Percentiles rank a stretch among this genome's conserved stretches.
These are phyloP conservation scores for Podarcis muralis DNA, from an alignment of 2,113 vertebrate genomes.

Conservation along the genomic window DNA sequence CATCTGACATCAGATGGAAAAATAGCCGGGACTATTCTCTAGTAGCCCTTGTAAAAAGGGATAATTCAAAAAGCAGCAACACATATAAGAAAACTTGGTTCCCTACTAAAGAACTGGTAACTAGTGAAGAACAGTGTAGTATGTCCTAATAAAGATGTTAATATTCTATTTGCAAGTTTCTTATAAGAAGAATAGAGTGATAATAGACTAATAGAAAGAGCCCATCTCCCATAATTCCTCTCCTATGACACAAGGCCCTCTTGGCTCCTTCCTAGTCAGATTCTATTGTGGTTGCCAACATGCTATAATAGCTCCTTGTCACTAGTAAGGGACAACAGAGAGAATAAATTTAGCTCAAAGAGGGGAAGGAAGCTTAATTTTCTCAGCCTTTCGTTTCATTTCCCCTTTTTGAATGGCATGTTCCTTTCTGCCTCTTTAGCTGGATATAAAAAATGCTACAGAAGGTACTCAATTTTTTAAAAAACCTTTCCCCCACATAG, in stretches of 20 bases:
- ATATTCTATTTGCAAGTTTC: slow-evolving; percentile 4
- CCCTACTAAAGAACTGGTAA: not conserved
- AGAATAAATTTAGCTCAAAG: not conserved
- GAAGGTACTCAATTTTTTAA: slow-evolving; percentile 10
- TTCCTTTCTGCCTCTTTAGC: slow-evolving; percentile 39
- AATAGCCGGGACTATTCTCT: not conserved
- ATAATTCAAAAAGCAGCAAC: not conserved
- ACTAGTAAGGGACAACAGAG: not conserved
- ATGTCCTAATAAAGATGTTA: not conserved
- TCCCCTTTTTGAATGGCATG: slow-evolving; percentile 2
- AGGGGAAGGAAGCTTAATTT: not conserved
- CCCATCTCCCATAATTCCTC: not conserved
- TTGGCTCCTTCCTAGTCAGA: not conserved
- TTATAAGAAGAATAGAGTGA: slow-evolving; percentile 4
- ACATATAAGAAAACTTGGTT: not conserved
- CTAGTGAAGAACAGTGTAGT: not conserved
- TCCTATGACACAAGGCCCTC: not conserved
- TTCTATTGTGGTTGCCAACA: slow-evolving; percentile 14
- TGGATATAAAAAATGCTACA: slow-evolving; percentile 43
- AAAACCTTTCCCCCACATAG: slow-evolving; percentile 31
- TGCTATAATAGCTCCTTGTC: not conserved
- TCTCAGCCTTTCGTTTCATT: slow-evolving; percentile 24
- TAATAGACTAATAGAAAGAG: not conserved
- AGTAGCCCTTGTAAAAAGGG: not conserved
- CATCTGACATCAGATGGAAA: not conserved